phyloP scores from a whole-genome alignment of 2,797 vertebrate species.

The Pantherophis vulpinus region DNA sequence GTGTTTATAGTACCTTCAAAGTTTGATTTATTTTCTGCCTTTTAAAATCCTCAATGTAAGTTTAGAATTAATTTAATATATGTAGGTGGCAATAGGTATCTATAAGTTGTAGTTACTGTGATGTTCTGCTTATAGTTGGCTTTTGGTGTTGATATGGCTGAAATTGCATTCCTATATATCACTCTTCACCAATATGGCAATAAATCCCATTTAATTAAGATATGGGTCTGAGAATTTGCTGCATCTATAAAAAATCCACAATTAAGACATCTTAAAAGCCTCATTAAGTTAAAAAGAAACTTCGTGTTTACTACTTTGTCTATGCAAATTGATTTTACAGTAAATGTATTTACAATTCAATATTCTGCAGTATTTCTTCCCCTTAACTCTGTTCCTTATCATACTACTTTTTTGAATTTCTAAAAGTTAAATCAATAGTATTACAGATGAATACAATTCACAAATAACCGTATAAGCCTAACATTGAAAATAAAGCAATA shows the following conservation, averaged over 20 bases:
- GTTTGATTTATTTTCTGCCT: not conserved
- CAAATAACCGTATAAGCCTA: not conserved
- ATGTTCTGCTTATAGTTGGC: not conserved
- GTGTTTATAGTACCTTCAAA: not conserved
- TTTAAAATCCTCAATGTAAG: not conserved
- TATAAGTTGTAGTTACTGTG: not conserved
- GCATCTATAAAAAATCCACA: not conserved
- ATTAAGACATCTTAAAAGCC: not conserved
- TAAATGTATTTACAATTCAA: not conserved
- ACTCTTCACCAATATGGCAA: not conserved
- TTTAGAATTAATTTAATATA: not conserved
- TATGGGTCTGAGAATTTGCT: not conserved
- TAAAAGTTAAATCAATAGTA: not conserved
- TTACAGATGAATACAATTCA: not conserved
- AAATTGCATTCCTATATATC: not conserved
- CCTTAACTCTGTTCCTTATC: not conserved
- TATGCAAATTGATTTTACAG: not conserved
- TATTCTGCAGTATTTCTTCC: not conserved
- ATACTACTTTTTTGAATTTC: not conserved
- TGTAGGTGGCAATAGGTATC: not conserved
- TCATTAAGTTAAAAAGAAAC: not conserved
- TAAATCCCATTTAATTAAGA: not conserved
- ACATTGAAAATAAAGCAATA: not conserved
- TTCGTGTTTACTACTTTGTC: not conserved
- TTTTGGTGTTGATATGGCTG: not conserved